Percentiles rank a stretch among this genome's conserved stretches.
Evolutionary conservation across 2,888 invertebrate species (phyloP).

Genomic region (Microplitis manilae): DNA sequence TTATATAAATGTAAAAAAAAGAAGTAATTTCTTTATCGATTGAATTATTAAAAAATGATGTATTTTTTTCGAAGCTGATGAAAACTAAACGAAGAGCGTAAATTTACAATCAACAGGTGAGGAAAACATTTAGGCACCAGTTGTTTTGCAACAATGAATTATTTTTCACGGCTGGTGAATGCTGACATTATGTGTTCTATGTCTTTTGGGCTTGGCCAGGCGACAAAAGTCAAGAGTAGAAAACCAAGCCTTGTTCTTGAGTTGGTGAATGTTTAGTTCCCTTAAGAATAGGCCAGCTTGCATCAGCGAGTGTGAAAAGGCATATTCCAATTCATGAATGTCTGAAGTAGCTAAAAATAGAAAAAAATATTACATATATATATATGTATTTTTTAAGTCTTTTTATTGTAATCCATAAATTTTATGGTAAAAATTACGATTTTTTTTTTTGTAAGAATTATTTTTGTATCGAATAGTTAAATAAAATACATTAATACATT

Average conservation of each 20-base stretch:
- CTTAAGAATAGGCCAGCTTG: slow-evolving; percentile 14
- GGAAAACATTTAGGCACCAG: background rate
- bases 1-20: background rate
- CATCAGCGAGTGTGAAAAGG: slow-evolving; percentile 28
- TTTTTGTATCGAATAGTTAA: no score
- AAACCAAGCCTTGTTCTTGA: slow-evolving; percentile 3
- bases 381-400: no score
- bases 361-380: background rate
- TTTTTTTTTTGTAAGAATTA: no score
- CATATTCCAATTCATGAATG: slow-evolving; percentile 14
- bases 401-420: no score
- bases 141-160: slow-evolving; percentile 24
- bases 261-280: background rate
- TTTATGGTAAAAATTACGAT: no score
- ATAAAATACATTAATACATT: no score
- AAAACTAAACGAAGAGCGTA: background rate
- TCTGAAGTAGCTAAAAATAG: background rate
- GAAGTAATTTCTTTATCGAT: background rate
- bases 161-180: slow-evolving; percentile 24
- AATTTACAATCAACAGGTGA: background rate
- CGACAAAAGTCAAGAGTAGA: background rate
- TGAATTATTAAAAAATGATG: background rate
- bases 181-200: slow-evolving; percentile 13
- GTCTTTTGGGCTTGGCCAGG: slow-evolving; percentile 21
- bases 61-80: background rate